Percentiles rank a stretch among this genome's conserved stretches.
Evolutionary conservation across 2,888 invertebrate genomes (phyloP).

Genomic region (Pammene fasciana): DNA sequence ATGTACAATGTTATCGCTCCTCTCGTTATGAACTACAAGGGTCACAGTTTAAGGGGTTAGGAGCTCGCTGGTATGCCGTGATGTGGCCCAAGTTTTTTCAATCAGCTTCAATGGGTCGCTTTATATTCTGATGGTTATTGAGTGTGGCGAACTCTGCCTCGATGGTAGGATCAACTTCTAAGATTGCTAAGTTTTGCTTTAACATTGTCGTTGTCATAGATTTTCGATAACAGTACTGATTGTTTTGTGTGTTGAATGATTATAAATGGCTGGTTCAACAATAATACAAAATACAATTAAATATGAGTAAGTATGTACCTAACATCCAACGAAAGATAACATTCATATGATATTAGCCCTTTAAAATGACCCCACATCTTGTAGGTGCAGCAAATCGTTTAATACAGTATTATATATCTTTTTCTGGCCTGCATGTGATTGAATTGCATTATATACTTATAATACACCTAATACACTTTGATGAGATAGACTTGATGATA

Average conservation of each 20-base stretch:
- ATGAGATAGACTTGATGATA: no score
- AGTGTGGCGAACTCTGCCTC: constrained; percentile 55
- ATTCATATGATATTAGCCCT: no score
- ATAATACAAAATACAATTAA: no score
- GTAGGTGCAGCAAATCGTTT: no score
- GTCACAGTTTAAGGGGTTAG: constrained; percentile 1
- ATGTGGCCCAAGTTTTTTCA: constrained; percentile 60
- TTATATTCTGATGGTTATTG: constrained; percentile 71
- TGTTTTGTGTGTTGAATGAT: neutral
- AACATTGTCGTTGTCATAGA: constrained; percentile 18
- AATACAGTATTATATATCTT: no score
- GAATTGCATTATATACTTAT: no score
- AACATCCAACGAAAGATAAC: no score
- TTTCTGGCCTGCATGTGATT: no score
- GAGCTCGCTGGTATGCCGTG: constrained; percentile 33
- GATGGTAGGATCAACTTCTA: constrained; percentile 34
- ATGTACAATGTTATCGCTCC: neutral
- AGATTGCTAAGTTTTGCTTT: constrained; percentile 30
- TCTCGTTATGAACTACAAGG: constrained; percentile 1
- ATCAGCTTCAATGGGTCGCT: constrained; percentile 67
- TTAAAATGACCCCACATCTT: no score
- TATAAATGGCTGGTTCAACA: no score
- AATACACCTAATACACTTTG: no score
- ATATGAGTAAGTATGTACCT: no score
- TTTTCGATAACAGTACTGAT: neutral